Conservation (phyloP, 2,888 invertebrate species). For the Anthoptus insignis region DNA sequence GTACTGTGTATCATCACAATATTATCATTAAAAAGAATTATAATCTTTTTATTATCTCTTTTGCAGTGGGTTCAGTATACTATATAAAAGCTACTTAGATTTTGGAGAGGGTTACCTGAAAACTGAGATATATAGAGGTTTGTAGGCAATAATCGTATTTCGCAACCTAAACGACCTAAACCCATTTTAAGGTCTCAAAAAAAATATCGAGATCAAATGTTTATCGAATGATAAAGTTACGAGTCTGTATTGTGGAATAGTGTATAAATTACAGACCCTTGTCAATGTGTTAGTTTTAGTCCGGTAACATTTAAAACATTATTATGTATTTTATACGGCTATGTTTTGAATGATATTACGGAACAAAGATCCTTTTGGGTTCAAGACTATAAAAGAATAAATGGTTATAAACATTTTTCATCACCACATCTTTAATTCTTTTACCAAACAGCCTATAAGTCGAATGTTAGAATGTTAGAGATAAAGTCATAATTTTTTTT, state of each 20-base stretch:
- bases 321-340: conserved; percentile 19
- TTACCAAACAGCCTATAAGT: no score
- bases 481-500: no score
- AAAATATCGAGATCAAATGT: conserved; percentile 2
- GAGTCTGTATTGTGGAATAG: conserved; percentile 16
- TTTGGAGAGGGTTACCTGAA: no score
- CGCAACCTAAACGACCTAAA: no score
- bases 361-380: neutral
- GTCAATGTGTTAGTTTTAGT: conserved; percentile 11
- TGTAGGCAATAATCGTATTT: no score
- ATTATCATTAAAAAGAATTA: no score
- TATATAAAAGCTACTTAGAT: no score
- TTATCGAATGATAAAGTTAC: conserved; percentile 15
- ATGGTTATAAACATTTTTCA: neutral
- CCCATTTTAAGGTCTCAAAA: conserved; percentile 19
- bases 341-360: neutral
- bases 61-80: no score
- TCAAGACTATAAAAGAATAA: neutral
- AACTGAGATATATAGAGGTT: neutral
- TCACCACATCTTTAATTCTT: neutral
- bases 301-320: conserved; percentile 1
- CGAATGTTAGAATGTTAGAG: no score
- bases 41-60: no score
- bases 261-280: conserved; percentile 22
- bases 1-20: no score